Percentiles rank a stretch among this genome's conserved stretches.
Conservation (phyloP, 2,888 invertebrate species). For the Nemoura dubitans region DNA sequence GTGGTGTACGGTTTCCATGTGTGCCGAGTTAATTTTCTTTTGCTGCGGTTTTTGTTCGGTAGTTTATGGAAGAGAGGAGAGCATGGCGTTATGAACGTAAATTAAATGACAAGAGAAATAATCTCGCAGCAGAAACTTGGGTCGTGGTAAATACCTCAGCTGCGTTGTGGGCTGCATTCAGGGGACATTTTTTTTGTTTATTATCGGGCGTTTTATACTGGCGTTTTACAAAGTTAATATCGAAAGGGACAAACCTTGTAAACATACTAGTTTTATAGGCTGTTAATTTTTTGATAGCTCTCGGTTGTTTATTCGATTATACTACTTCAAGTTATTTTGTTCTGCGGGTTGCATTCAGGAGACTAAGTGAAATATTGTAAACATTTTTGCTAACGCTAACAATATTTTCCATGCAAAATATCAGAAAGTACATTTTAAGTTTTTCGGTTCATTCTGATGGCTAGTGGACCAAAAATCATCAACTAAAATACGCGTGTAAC, state of each 20-base stretch:
- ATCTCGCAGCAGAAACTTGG: neutral
- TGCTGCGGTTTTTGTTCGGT: neutral
- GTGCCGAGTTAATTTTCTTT: neutral
- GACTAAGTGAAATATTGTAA: neutral
- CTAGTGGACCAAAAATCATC: no score
- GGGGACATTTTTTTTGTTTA: no score
- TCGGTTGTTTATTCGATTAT: no score
- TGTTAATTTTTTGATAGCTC: no score
- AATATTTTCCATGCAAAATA: neutral
- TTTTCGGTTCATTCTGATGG: no score
- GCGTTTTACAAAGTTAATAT: no score
- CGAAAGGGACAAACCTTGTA: no score
- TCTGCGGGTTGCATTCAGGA: neutral
- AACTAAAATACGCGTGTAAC: no score
- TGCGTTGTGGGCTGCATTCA: neutral
- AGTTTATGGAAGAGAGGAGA: neutral
- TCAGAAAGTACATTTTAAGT: neutral
- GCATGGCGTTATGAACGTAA: neutral
- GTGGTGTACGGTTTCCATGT: neutral
- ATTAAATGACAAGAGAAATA: neutral
- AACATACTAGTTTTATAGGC: no score
- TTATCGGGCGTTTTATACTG: no score
- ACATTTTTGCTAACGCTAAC: neutral
- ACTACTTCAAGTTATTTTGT: neutral
- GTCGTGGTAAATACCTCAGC: neutral